phyloP scores from a whole-genome alignment of 1,140 invertebrate species.

The Drosophila novamexicana region DNA sequence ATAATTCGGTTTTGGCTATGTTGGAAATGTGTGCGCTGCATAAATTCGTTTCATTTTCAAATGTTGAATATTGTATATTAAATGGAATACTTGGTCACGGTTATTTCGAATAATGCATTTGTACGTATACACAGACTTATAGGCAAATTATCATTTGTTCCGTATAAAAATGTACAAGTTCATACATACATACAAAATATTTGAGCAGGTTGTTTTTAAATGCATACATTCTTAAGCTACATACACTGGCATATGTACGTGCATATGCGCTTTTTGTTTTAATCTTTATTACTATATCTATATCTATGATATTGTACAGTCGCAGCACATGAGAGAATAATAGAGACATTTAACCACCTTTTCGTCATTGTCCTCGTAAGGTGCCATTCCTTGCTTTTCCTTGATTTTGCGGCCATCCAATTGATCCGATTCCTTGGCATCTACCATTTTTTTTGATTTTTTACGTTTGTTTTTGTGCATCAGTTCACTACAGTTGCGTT shows the following conservation, averaged over 20 bases:
- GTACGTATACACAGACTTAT: slow-evolving; percentile 21
- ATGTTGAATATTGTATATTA: neutral
- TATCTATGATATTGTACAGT: slow-evolving; percentile 79
- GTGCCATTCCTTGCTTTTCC: slow-evolving; percentile 31
- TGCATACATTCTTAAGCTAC: slow-evolving; percentile 33
- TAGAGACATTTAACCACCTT: slow-evolving; percentile 83
- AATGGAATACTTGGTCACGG: slow-evolving; percentile 14
- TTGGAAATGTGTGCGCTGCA: slow-evolving; percentile 17
- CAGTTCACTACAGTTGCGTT: slow-evolving; percentile 62
- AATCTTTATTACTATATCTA: slow-evolving; percentile 16
- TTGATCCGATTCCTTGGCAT: slow-evolving; percentile 57
- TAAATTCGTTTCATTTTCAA: slow-evolving; percentile 31
- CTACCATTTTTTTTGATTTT: slow-evolving; percentile 64
- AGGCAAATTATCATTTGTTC: slow-evolving; percentile 25
- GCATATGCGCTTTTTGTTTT: slow-evolving; percentile 20
- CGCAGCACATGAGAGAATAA: slow-evolving; percentile 83
- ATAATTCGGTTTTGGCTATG: slow-evolving; percentile 8
- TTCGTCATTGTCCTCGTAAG: slow-evolving; percentile 67
- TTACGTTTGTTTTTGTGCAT: slow-evolving; percentile 76
- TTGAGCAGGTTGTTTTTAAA: slow-evolving; percentile 41
- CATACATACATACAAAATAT: slow-evolving; percentile 40
- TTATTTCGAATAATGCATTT: slow-evolving; percentile 15
- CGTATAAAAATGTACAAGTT: slow-evolving; percentile 27
- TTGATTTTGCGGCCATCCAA: slow-evolving; percentile 60
- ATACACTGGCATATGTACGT: slow-evolving; percentile 13